Base-by-base conservation (phyloP, 2,113 vertebrate genomes). In the Sphyrna mokarran region DNA sequence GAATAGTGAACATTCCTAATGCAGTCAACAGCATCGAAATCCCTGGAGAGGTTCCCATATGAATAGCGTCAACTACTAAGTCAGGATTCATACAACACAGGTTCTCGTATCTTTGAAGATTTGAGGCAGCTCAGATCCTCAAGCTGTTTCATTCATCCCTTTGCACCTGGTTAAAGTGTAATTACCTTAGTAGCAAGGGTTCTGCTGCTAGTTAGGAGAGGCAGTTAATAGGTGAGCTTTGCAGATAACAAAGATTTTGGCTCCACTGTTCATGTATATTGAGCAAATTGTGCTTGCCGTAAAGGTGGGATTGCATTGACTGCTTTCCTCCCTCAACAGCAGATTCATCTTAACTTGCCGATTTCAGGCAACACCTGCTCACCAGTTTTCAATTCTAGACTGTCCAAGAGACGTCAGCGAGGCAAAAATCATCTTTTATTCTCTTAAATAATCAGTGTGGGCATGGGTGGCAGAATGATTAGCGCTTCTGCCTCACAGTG, bases 1-100 rank as follows among this genome's bases (percentile, higher is more conserved):
- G 98, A 87, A 98, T 98, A 0, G 97, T 97, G 95, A 97, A 98
- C 96, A 99, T 98, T 90, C 99, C 98, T 33, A 97, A 72, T 0
- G 98, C 97, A 7, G 98, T 99, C 86, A 97, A 96, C 96, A 98
- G 68, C 98, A 99, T 96, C 14, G 98, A 97, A 18, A 97, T 1
- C 0, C 97, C 98, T 98, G 95, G 20, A 94, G 96, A 96, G 26
- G 23, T 63, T 26, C 33, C 22, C 66, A 94, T 66, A 86, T 10
- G 23, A 90, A 54, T 3, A 90, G 20, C 5, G 20, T 83, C 37
- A 80, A 37, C 33, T n/a, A 80, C 26, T 80, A 37, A 2, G 58
- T 58, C 86, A 95, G 26, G 43, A 95, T 48, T 69, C 10, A 0
- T 95, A 48, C 40, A 54, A 33, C 10, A 69, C 66, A 68, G 2